These are phyloP conservation scores for Pocillopora meandrina DNA, from an alignment of 92 coral and sea anemone genomes.

Conservation along the genomic window DNA sequence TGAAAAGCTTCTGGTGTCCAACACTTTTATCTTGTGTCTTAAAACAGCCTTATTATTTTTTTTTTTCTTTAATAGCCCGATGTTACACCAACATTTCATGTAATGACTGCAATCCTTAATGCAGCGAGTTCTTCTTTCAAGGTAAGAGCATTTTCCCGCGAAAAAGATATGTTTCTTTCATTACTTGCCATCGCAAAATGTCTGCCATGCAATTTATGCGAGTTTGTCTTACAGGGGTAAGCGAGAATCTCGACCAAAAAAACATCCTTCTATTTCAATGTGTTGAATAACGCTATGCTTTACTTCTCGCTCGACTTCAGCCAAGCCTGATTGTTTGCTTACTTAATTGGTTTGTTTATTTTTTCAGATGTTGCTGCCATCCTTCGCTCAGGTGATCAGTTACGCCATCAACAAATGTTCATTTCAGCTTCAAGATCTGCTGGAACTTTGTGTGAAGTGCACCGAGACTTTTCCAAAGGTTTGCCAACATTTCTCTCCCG, in stretches of 20 bases:
- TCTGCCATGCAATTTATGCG: not conserved
- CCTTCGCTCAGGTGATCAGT: constrained; percentile 82
- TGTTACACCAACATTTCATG: constrained; percentile 83
- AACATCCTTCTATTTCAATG: too few species aligned
- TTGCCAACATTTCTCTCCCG: not conserved
- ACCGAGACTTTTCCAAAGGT: constrained; percentile 97
- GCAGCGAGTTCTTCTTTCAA: constrained; percentile 95
- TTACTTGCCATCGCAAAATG: too few species aligned
- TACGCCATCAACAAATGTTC: constrained; percentile 86
- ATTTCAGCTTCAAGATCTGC: constrained; percentile 86
- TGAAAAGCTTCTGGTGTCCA: not conserved
- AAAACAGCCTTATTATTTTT: not conserved
- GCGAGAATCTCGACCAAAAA: not conserved
- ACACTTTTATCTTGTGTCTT: not conserved
- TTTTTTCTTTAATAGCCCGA: constrained; percentile 66
- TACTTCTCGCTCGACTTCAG: too few species aligned
- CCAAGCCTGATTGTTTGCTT: not conserved
- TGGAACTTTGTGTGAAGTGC: constrained; percentile 91
- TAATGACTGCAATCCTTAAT: constrained; percentile 86
- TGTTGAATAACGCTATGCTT: too few species aligned
- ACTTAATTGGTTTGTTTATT: not conserved
- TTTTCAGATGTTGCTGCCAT: constrained; percentile 83
- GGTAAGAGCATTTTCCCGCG: constrained; percentile 38
- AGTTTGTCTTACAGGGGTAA: not conserved
- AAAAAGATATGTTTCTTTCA: too few species aligned